Evolutionary conservation across 2,888 invertebrate genomes (phyloP).

Genomic region (Pogonocherus hispidulus): DNA sequence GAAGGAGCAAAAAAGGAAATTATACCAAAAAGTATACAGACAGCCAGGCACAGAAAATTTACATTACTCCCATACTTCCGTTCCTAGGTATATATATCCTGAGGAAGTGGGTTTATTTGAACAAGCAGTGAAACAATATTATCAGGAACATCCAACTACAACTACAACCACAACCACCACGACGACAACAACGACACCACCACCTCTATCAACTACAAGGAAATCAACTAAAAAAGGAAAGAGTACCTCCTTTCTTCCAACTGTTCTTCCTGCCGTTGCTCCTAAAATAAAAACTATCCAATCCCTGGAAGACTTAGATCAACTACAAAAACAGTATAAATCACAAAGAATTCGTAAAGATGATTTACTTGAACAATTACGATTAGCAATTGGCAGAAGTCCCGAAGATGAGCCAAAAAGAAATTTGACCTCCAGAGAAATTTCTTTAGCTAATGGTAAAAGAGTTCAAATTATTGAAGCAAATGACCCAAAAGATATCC

Average conservation of each 20-base stretch:
- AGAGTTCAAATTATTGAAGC: conserved; percentile 77
- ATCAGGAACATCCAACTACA: conserved; percentile 78
- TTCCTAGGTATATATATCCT: conserved; percentile 72
- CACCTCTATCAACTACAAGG: conserved; percentile 27
- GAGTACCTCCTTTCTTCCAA: conserved; percentile 60
- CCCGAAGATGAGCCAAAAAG: conserved; percentile 76
- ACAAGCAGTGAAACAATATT: conserved; percentile 77
- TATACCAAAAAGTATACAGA: conserved; percentile 65
- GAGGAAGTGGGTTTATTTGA: conserved; percentile 78
- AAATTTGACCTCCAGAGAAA: conserved; percentile 81
- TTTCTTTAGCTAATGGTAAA: conserved; percentile 82
- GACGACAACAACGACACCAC: conserved; percentile 62
- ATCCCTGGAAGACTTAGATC: conserved; percentile 64
- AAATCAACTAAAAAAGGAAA: conserved; percentile 36
- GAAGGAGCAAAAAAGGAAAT: conserved; percentile 74
- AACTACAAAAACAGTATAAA: conserved; percentile 65
- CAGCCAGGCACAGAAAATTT: conserved; percentile 60
- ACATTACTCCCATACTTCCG: conserved; percentile 60
- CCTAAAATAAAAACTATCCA: conserved; percentile 68
- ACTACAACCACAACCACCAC: conserved; percentile 79
- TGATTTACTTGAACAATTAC: conserved; percentile 81
- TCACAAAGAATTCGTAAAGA: conserved; percentile 77
- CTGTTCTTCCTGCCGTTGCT: conserved; percentile 71
- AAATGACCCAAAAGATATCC: conserved; percentile 53
- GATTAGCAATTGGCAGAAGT: conserved; percentile 79